Conservation (phyloP, 2,797 vertebrate genomes). For the Ambastaia sidthimunki region DNA sequence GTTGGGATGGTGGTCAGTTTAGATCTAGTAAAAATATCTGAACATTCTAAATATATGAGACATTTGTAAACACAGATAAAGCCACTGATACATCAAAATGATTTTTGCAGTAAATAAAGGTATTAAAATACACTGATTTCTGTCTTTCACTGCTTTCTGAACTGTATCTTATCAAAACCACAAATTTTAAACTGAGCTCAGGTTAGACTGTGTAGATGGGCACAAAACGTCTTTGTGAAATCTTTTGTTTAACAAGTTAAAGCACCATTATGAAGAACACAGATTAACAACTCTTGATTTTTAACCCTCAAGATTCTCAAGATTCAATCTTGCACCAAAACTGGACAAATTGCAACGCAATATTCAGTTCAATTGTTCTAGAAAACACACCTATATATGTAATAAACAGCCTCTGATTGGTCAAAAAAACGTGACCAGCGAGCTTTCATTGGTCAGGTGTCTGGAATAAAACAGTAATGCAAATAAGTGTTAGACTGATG, state of each 20-base stretch:
- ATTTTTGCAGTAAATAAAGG: neutral
- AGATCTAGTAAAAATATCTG: neutral
- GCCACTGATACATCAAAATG: neutral
- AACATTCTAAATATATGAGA: too few species aligned
- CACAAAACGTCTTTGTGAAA: neutral
- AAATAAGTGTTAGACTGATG: conserved; percentile 75
- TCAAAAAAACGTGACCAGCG: neutral
- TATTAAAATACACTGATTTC: neutral
- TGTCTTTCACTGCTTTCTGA: neutral
- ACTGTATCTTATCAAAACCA: neutral
- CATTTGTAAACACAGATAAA: neutral
- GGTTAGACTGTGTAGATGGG: neutral
- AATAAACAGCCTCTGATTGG: neutral
- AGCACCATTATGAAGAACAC: too few species aligned
- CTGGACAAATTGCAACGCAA: too few species aligned
- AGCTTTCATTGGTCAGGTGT: neutral
- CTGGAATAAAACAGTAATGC: conserved; percentile 68
- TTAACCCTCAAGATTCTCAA: too few species aligned
- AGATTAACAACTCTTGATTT: too few species aligned
- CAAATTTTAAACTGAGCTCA: neutral
- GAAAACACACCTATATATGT: too few species aligned
- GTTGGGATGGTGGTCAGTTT: neutral
- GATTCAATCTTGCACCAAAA: too few species aligned
- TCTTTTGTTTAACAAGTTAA: too few species aligned
- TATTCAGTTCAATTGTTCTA: too few species aligned